phyloP scores from a whole-genome alignment of 2,797 vertebrate genomes.

The Vultur gryphus region DNA sequence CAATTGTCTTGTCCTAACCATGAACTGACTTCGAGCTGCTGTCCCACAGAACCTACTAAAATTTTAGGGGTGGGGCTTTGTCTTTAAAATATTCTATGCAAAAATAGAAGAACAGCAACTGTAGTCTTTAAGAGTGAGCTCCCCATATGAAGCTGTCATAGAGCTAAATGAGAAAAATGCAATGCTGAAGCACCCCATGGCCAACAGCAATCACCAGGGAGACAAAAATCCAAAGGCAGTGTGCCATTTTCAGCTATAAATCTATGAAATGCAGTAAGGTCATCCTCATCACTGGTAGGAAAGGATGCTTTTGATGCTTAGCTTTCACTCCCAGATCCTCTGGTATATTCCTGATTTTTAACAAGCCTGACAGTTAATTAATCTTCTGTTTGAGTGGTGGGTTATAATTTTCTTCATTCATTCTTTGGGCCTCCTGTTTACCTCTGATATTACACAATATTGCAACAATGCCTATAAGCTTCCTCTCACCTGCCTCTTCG shows the following conservation, averaged over 20 bases:
- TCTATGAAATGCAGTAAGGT: not conserved
- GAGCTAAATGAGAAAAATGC: not conserved
- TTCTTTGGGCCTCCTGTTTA: not conserved
- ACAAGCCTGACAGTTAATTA: not conserved
- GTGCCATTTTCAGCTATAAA: not conserved
- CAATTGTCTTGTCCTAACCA: not conserved
- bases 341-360: not conserved
- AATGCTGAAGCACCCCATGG: not conserved
- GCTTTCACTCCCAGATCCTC: not conserved
- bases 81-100: not conserved
- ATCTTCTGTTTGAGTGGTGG: not conserved
- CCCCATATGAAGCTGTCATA: not conserved
- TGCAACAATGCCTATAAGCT: not conserved
- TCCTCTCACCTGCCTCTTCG: not conserved
- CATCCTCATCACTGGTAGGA: not conserved
- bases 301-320: not conserved
- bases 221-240: not conserved
- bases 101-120: not conserved
- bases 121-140: not conserved
- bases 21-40: not conserved
- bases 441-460: not conserved
- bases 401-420: not conserved
- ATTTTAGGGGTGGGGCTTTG: accelerated
- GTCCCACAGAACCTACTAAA: not conserved
- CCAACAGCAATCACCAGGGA: not conserved